phyloP scores from a whole-genome alignment of 92 coral and sea anemone species.

The Palythoa caribaeorum region DNA sequence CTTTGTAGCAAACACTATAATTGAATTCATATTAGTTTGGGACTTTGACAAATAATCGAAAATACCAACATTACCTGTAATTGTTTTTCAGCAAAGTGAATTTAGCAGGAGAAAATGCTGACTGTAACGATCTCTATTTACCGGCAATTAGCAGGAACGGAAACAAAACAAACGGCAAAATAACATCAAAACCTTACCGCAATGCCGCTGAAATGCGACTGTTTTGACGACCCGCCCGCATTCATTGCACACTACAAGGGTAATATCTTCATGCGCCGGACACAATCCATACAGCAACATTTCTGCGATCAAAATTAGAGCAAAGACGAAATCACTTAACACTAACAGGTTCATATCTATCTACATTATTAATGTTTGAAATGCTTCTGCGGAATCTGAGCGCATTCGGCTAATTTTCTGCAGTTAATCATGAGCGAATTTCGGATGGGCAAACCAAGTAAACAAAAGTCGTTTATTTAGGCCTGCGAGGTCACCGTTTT shows the following conservation, averaged over 20 bases:
- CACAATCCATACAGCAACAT: constrained; percentile 95
- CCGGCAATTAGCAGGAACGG: constrained; percentile 5
- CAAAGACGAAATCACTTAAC: constrained; percentile 51
- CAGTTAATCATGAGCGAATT: constrained; percentile 10
- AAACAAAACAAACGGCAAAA: background rate
- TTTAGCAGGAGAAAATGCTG: background rate
- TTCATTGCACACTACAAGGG: constrained; percentile 85
- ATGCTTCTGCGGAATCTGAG: constrained; percentile 11
- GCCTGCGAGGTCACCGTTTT: constrained; percentile 30
- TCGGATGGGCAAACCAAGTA: constrained; percentile 15
- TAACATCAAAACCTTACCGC: constrained; percentile 76
- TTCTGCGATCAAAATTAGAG: constrained; percentile 76
- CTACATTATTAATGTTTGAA: constrained; percentile 36
- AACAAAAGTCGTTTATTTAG: constrained; percentile 1
- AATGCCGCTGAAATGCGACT: constrained; percentile 85
- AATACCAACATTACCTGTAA: background rate
- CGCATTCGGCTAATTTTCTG: background rate
- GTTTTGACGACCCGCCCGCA: constrained; percentile 91
- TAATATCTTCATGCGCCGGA: constrained; percentile 92
- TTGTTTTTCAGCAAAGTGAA: background rate
- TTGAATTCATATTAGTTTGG: background rate
- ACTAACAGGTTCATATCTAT: background rate
- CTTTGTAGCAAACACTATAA: background rate
- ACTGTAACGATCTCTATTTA: background rate
- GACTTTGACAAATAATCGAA: background rate